These are phyloP conservation scores for Leucoma salicis DNA, from an alignment of 2,888 invertebrate species.

Conservation along the genomic window DNA sequence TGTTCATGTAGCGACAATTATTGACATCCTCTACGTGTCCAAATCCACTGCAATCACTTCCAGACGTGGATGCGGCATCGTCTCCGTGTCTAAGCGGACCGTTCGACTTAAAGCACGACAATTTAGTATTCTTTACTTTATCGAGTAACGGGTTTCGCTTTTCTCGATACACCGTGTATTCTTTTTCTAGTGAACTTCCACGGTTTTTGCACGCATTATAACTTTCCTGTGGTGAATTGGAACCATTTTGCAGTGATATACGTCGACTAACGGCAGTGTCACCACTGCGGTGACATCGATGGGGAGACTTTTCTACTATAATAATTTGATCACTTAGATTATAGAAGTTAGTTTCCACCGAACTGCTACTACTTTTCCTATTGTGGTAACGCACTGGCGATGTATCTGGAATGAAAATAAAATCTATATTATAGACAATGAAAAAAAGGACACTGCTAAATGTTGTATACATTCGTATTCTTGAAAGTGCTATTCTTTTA, in stretches of 20 bases:
- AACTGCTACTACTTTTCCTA: conserved; percentile 84
- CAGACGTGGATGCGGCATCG: conserved; percentile 76
- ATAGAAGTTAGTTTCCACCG: conserved; percentile 86
- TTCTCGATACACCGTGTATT: conserved; percentile 83
- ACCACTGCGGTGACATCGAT: conserved; percentile 62
- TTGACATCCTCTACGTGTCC: conserved; percentile 69
- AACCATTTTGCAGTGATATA: conserved; percentile 70
- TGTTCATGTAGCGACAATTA: conserved; percentile 59
- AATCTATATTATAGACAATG: conserved; percentile 3
- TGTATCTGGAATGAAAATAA: conserved; percentile 77
- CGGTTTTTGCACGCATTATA: conserved; percentile 75
- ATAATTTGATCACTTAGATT: conserved; percentile 84
- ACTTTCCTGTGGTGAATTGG: conserved; percentile 71
- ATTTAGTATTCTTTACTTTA: conserved; percentile 86
- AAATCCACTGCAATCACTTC: conserved; percentile 78
- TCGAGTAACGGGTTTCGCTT: conserved; percentile 87
- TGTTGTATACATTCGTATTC: too few species aligned
- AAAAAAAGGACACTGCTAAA: too few species aligned
- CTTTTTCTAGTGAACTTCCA: conserved; percentile 79
- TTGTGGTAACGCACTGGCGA: conserved; percentile 84
- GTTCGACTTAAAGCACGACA: conserved; percentile 85
- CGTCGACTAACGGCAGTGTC: conserved; percentile 68
- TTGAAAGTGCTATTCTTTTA: too few species aligned
- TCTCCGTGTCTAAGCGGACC: conserved; percentile 76
- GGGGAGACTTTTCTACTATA: conserved; percentile 81